A percentile compares a stretch with the other conserved stretches of the same genome.
phyloP scores from a whole-genome alignment of 2,113 vertebrate species.

The Felis catus region F.catus_Fca126_mat1.0 CM031419.1:185787501-185788000 shows the following conservation, averaged over 20 bases:
- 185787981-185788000: neutral
- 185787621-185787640: neutral
- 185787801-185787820: neutral
- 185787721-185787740: neutral
- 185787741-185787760: neutral
- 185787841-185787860: neutral
- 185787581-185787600: neutral
- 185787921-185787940: neutral
- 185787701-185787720: neutral
- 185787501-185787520: neutral
- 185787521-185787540: neutral
- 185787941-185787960: neutral
- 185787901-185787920: neutral
- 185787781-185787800: neutral
- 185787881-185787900: neutral
- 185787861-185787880: neutral
- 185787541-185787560: neutral
- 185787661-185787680: neutral
- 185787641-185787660: neutral
- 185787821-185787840: neutral
- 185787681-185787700: neutral
- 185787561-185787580: neutral
- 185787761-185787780: neutral
- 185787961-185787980: neutral
- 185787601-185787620: neutral